Evolutionary conservation across 2,797 vertebrate genomes (phyloP).

Genomic region (Lacerta bilineata): DNA sequence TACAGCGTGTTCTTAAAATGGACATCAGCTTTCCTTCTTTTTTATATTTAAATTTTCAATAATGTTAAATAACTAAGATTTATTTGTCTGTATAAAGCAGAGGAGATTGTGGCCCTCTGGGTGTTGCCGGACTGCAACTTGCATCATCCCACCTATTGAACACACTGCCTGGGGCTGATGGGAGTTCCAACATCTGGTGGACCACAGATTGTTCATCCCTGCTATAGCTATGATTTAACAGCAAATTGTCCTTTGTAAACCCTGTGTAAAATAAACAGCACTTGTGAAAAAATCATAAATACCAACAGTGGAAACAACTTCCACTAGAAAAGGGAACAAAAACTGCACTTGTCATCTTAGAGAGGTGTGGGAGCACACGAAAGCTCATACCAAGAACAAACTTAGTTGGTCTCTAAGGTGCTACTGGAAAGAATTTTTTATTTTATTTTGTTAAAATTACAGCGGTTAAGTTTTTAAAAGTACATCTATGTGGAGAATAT

Average conservation of each 20-base stretch:
- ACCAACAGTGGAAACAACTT: background rate
- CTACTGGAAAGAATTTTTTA: no score
- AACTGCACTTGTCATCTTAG: background rate
- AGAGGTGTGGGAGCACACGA: background rate
- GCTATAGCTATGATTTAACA: background rate
- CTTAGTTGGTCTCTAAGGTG: no score
- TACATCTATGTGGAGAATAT: background rate
- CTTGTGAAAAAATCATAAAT: background rate
- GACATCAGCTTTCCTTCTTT: background rate
- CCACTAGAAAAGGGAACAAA: background rate
- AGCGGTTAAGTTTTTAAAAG: background rate
- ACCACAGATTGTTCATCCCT: background rate
- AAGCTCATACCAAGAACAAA: no score
- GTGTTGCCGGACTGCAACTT: background rate
- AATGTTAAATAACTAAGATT: background rate
- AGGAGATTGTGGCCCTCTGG: background rate
- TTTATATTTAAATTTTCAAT: slow-evolving; percentile 10
- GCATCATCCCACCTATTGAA: background rate
- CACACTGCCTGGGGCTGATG: background rate
- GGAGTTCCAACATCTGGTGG: background rate
- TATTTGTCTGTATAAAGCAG: background rate
- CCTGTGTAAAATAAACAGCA: background rate
- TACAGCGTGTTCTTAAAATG: background rate
- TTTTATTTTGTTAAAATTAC: background rate
- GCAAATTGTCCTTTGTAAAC: background rate